Conservation (phyloP, 2,888 invertebrate species). For the Neocrepidodera transversa region DNA sequence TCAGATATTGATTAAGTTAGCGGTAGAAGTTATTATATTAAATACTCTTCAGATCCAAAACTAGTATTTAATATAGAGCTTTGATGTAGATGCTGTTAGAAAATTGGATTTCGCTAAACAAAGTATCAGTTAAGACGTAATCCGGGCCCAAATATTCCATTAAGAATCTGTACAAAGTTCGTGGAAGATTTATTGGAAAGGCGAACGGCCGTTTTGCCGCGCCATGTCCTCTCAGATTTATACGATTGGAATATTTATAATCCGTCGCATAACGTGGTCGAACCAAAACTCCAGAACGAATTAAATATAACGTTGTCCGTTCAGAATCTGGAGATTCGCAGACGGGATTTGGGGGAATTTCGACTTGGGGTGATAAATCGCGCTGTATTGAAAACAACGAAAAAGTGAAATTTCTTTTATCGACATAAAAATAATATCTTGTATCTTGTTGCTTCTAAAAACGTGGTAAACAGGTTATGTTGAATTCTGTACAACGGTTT, state of each 20-base stretch:
- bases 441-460: not conserved
- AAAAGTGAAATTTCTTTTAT: conserved; percentile 18
- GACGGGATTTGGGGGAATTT: conserved; percentile 26
- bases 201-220: conserved; percentile 41
- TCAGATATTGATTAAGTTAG: too few species aligned
- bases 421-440: not conserved
- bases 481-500: too few species aligned
- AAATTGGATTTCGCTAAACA: conserved; percentile 55
- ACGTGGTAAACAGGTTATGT: too few species aligned
- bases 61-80: conserved; percentile 35
- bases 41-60: not conserved
- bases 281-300: conserved; percentile 50
- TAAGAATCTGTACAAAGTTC: conserved; percentile 39
- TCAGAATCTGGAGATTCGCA: conserved; percentile 29
- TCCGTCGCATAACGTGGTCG: conserved; percentile 48
- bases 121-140: conserved; percentile 50
- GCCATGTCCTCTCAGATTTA: conserved; percentile 51
- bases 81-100: conserved; percentile 53
- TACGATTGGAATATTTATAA: conserved; percentile 58
- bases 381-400: conserved; percentile 33
- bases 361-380: conserved; percentile 29
- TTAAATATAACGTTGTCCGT: conserved; percentile 54
- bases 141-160: conserved; percentile 41
- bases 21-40: too few species aligned
- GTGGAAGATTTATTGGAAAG: conserved; percentile 38